Evolutionary conservation across 2,113 vertebrate species (phyloP), one percentile per base, ranked within the genome.

Genomic region (Crotalus viridis): DNA sequence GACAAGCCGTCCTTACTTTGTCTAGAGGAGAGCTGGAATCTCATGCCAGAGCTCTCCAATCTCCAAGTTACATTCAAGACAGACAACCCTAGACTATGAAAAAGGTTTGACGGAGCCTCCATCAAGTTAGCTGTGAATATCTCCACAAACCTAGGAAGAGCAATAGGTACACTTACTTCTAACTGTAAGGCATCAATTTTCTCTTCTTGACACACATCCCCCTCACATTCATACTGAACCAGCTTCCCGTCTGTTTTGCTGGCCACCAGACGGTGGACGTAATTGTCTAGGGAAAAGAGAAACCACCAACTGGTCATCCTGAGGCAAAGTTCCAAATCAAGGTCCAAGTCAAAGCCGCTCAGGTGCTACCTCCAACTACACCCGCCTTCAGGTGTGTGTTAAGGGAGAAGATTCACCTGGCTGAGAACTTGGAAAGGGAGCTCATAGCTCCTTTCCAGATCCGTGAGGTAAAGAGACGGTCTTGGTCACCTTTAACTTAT

Each of bases 171-270:
- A 28, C 21, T 97, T 95, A 99, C 99, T 98, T 99, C 99, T 87
- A 99, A 97, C 90, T 99, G 99, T 24, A 99, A 98, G 24, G 98
- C 98, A 93, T 99, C 99, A 0, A 99, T 99, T 95, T 99, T 99
- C 97, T 99, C 99, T 12, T 99, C 99, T 89, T 99, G 99, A 97
- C 99, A 99, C 55, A 98, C 98, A 94, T 99, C 99, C n/a, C 99
- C 99, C 93, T 99, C 99, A 74, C 99, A 99, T 93, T 99, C 99
- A 3, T 99, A 99, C 97, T 99, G 99, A 15, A 99, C 99, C 94
- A 99, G 98, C 97, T 99, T 99, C 87, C 99, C 99, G 39, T 99
- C 99, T 0, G 99, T 99, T 97, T 99, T 99, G 96, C 99, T 99
- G 87, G 99, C 99, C 95, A 99, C 99, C 94, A 99, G 98, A 10